Evolutionary conservation across 2,113 vertebrate genomes (phyloP).

Genomic region (Psettodes erumei): DNA sequence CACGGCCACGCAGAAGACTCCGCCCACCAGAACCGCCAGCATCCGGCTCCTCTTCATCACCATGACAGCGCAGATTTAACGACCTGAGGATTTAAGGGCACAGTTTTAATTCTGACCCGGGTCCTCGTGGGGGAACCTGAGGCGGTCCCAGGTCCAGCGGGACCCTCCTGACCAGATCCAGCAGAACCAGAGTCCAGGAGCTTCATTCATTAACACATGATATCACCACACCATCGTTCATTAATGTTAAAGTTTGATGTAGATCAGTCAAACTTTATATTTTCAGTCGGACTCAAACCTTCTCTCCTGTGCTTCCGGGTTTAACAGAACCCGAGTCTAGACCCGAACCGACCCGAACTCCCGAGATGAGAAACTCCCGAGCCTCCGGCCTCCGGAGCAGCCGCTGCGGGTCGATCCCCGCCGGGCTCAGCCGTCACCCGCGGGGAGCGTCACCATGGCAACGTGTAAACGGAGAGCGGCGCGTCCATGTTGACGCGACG

Average conservation of each 20-base stretch:
- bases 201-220: not conserved
- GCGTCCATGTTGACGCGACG: no score
- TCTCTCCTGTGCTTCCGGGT: slow-evolving; percentile 47
- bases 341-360: no score
- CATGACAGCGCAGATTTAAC: not conserved
- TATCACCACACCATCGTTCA: not conserved
- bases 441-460: no score
- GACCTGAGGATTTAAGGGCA: not conserved
- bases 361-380: not conserved
- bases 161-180: no score
- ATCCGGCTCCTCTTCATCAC: slow-evolving; percentile 58
- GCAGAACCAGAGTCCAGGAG: no score
- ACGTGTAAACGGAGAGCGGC: no score
- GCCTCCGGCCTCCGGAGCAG: slow-evolving; percentile 25
- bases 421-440: no score
- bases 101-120: not conserved
- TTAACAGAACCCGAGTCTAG: not conserved
- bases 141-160: not conserved
- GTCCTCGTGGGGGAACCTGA: no score
- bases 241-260: no score
- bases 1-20: slow-evolving; percentile 55
- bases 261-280: no score
- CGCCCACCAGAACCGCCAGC: slow-evolving; percentile 44
- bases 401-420: no score
- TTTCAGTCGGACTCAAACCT: not conserved